phyloP scores from a whole-genome alignment of 2,797 vertebrate species.

The Myripristis jacobus region DNA sequence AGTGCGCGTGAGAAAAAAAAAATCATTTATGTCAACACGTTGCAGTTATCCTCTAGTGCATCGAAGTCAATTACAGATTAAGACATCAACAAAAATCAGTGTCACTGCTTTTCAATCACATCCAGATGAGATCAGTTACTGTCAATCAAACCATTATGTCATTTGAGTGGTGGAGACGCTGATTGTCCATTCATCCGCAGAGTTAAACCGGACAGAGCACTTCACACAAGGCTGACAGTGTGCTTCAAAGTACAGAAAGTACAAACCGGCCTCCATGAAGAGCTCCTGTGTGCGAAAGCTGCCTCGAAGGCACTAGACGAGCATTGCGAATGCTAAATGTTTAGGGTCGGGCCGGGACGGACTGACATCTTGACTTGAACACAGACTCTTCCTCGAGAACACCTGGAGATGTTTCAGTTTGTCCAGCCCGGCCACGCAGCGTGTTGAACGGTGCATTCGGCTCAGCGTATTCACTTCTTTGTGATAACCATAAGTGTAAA shows the following conservation, averaged over 20 bases:
- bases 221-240: conserved; percentile 15
- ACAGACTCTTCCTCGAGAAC: conserved; percentile 18
- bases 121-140: no score
- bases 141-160: conserved; percentile 29
- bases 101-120: background rate
- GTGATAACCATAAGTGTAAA: conserved; percentile 21
- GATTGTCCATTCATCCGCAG: conserved; percentile 17
- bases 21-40: conserved; percentile 12
- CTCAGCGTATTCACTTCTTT: conserved; percentile 28
- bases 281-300: conserved; percentile 23
- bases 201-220: conserved; percentile 26
- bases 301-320: conserved; percentile 16
- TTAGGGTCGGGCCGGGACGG: conserved; percentile 24
- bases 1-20: background rate
- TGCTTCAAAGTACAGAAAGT: background rate
- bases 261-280: conserved; percentile 3
- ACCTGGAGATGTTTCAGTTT: conserved; percentile 1
- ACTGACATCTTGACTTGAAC: conserved; percentile 1
- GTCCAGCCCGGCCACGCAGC: conserved; percentile 14
- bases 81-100: background rate
- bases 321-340: conserved; percentile 3
- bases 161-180: conserved; percentile 21
- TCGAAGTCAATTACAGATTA: conserved; percentile 16
- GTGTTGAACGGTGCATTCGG: conserved; percentile 11
- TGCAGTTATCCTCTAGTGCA: conserved; percentile 27